Conservation (phyloP, 2,888 invertebrate species). For the Herminia tarsipennalis region DNA sequence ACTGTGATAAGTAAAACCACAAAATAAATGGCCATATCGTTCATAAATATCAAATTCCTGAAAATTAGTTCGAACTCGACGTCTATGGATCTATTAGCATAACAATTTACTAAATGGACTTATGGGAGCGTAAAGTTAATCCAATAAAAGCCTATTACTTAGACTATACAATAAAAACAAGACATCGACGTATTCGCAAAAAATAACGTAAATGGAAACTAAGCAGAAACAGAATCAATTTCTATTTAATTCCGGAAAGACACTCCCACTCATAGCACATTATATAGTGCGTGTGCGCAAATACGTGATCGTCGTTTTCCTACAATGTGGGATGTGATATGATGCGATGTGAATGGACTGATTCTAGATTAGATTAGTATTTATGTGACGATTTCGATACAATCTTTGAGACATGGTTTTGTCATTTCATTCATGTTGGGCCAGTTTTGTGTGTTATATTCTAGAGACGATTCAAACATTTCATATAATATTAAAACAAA, state of each 20-base stretch:
- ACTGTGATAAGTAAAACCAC: too few relatives aligned
- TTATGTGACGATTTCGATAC: conserved; percentile 33
- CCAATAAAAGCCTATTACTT: conserved; percentile 4
- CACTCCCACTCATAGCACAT: conserved; percentile 9
- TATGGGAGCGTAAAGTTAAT: too few relatives aligned
- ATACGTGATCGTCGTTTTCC: conserved; percentile 27
- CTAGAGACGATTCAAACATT: background rate
- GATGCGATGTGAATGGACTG: conserved; percentile 9
- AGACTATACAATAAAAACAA: conserved; percentile 1
- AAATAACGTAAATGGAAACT: conserved; percentile 4
- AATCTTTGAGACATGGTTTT: conserved; percentile 4
- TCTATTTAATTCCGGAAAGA: conserved; percentile 51
- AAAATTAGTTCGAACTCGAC: too few relatives aligned
- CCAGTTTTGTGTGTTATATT: background rate
- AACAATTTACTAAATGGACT: too few relatives aligned
- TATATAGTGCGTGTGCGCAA: conserved; percentile 3
- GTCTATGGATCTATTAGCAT: too few relatives aligned
- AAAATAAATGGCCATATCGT: too few relatives aligned
- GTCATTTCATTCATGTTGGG: conserved; percentile 8
- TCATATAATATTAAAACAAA: background rate
- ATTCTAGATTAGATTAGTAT: conserved; percentile 28
- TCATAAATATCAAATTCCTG: too few relatives aligned
- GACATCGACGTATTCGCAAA: background rate
- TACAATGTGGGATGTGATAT: conserved; percentile 27
- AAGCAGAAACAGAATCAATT: conserved; percentile 47